phyloP scores from a whole-genome alignment of 2,888 invertebrate genomes.

The Callyntrura guangdongensis region DNA sequence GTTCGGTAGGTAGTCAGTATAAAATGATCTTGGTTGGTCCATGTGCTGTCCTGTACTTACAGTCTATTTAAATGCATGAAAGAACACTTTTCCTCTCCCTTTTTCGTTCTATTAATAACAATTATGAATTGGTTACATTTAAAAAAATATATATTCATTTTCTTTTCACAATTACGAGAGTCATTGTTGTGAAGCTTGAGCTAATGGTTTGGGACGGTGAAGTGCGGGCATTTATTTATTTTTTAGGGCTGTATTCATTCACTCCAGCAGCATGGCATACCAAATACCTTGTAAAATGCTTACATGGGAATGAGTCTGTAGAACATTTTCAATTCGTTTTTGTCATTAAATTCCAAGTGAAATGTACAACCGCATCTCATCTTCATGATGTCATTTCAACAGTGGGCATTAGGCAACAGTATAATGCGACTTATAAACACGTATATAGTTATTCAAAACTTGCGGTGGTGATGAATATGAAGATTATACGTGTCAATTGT shows the following conservation, averaged over 20 bases:
- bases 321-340: not conserved
- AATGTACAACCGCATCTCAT: constrained; percentile 21
- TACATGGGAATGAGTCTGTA: not conserved
- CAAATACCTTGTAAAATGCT: not conserved
- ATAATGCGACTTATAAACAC: not conserved
- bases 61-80: constrained; percentile 51
- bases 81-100: constrained; percentile 48
- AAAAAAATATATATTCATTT: constrained; percentile 36
- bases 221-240: constrained; percentile 19
- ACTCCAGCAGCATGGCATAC: not conserved
- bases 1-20: not conserved
- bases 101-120: constrained; percentile 64
- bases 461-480: constrained; percentile 7
- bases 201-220: constrained; percentile 74
- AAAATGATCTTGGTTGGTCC: constrained; percentile 32
- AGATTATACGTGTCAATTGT: constrained; percentile 45
- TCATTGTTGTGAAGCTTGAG: constrained; percentile 73
- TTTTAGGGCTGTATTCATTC: not conserved
- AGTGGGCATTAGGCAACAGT: not conserved
- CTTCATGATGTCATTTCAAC: constrained; percentile 39
- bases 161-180: constrained; percentile 76
- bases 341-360: constrained; percentile 30
- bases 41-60: constrained; percentile 34
- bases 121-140: constrained; percentile 76
- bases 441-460: constrained; percentile 42